phyloP scores from a whole-genome alignment of 1,140 invertebrate genomes.

The Druon quercuslanigerum region DNA sequence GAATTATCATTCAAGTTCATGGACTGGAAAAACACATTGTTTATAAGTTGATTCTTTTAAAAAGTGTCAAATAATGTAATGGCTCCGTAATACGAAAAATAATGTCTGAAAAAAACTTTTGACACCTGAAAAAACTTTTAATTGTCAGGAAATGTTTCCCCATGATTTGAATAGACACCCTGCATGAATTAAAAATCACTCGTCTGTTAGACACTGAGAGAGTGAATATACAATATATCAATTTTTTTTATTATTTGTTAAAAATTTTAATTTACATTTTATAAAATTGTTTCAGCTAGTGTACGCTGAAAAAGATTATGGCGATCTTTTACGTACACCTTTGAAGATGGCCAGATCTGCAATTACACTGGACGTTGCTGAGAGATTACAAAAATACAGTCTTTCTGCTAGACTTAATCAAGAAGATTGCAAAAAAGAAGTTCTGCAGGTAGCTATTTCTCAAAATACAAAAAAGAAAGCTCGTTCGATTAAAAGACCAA shows the following conservation, averaged over 20 bases:
- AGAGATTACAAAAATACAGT: conserved; percentile 68
- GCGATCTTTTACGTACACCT: not conserved
- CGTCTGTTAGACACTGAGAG: too few species aligned
- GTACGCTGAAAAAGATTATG: not conserved
- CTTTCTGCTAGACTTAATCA: not conserved
- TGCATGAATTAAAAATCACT: too few species aligned
- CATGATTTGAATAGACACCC: too few species aligned
- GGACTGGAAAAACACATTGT: too few species aligned
- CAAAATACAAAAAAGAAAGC: not conserved
- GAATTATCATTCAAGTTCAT: too few species aligned
- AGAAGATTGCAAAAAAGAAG: not conserved
- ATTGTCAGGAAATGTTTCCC: too few species aligned
- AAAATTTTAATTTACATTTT: not conserved
- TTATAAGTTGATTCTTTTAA: too few species aligned
- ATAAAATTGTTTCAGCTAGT: not conserved
- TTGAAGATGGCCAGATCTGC: conserved; percentile 68
- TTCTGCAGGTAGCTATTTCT: not conserved
- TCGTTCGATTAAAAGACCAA: not conserved
- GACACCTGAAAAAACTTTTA: too few species aligned
- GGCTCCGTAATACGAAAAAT: too few species aligned
- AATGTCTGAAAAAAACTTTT: too few species aligned
- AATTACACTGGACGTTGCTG: conserved; percentile 58
- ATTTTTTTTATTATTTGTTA: not conserved
- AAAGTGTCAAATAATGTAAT: too few species aligned
- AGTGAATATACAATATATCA: too few species aligned